phyloP scores from a whole-genome alignment of 2,888 invertebrate species.

The Leptopilina myrica region DNA sequence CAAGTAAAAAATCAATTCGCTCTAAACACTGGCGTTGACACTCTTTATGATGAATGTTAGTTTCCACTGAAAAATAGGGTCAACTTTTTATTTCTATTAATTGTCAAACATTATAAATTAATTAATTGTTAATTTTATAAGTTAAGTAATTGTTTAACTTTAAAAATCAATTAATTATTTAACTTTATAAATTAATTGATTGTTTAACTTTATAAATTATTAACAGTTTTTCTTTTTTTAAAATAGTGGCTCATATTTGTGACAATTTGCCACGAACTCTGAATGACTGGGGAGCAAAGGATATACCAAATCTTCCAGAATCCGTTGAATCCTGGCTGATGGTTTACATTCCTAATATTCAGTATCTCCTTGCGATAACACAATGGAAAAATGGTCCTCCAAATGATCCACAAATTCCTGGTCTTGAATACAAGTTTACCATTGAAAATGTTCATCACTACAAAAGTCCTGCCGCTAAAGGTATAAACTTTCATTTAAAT shows the following conservation, averaged over 20 bases:
- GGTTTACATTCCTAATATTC: constrained; percentile 86
- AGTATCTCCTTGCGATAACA: constrained; percentile 88
- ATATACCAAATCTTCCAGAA: constrained; percentile 82
- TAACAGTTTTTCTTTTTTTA: no score
- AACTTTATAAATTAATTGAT: no score
- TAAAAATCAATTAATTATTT: no score
- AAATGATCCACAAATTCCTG: constrained; percentile 80
- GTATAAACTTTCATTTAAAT: constrained; percentile 68
- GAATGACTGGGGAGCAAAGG: constrained; percentile 84
- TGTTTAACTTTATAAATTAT: no score
- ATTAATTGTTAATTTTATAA: no score
- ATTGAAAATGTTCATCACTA: constrained; percentile 83
- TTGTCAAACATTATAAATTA: no score
- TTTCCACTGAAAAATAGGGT: neutral
- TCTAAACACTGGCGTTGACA: constrained; percentile 86
- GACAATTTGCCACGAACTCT: constrained; percentile 85
- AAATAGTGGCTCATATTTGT: constrained; percentile 83
- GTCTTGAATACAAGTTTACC: constrained; percentile 85
- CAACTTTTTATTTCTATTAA: no score
- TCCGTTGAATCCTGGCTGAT: constrained; percentile 84
- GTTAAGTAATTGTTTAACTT: no score
- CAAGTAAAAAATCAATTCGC: constrained; percentile 83
- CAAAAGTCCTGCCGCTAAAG: constrained; percentile 83
- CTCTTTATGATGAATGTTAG: constrained; percentile 86
- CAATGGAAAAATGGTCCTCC: constrained; percentile 78